Evolutionary conservation across 2,113 vertebrate species (phyloP).

Genomic region (Mesoclemmys tuberculata): DNA sequence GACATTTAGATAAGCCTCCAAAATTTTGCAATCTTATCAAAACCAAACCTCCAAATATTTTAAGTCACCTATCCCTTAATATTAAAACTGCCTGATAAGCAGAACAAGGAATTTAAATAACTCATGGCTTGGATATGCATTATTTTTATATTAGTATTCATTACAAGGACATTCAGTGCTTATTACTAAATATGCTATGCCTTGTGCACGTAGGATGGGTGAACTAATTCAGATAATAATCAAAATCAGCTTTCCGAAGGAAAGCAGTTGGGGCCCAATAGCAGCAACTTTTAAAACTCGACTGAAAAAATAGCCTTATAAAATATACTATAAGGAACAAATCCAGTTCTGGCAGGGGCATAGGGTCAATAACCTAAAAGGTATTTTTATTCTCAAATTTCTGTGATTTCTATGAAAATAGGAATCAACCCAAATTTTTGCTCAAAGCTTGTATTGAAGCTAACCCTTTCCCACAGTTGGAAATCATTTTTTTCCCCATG

Average conservation of each 20-base stretch:
- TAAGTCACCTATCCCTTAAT: background rate
- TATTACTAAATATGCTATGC: slow-evolving; percentile 34
- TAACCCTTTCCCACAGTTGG: background rate
- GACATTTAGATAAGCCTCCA: background rate
- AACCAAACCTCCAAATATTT: background rate
- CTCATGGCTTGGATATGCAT: background rate
- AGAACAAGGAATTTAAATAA: background rate
- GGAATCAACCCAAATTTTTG: background rate
- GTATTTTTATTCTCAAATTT: slow-evolving; percentile 16
- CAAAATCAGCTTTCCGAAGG: slow-evolving; percentile 2
- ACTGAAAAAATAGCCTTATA: background rate
- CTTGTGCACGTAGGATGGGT: slow-evolving; percentile 2
- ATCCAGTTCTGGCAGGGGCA: background rate
- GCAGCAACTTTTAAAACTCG: slow-evolving; percentile 14
- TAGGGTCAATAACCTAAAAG: slow-evolving; percentile 13
- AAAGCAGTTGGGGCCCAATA: background rate
- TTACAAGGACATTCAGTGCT: background rate
- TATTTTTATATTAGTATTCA: slow-evolving; percentile 7
- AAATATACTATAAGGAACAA: slow-evolving; percentile 18
- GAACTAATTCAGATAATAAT: slow-evolving; percentile 54
- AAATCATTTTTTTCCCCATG: too few species aligned
- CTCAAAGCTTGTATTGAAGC: background rate
- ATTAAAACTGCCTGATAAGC: slow-evolving; percentile 13
- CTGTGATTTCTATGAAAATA: slow-evolving; percentile 18
- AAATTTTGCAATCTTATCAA: slow-evolving; percentile 9